phyloP scores from a whole-genome alignment of 2,113 vertebrate species.

The Centrocercus urophasianus region DNA sequence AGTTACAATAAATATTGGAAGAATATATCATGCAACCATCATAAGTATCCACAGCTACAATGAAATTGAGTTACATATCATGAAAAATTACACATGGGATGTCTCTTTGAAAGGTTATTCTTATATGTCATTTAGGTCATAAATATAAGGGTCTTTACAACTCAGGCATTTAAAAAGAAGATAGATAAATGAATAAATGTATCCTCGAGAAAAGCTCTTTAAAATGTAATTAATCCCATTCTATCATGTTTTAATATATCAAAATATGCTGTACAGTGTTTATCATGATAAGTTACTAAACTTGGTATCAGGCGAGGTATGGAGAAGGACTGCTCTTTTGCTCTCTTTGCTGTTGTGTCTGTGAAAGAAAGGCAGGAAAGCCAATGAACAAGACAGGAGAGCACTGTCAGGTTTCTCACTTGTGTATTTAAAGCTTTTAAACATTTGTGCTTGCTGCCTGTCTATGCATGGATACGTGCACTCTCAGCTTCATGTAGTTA shows the following conservation, averaged over 20 bases:
- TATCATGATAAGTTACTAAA: background rate
- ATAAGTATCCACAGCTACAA: background rate
- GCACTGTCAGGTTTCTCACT: background rate
- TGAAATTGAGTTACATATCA: background rate
- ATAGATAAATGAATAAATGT: background rate
- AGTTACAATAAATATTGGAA: slow-evolving; percentile 12
- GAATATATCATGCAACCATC: background rate
- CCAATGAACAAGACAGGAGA: background rate
- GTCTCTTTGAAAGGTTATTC: slow-evolving; percentile 17
- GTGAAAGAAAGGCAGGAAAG: background rate
- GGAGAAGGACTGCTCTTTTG: background rate
- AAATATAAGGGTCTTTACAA: background rate
- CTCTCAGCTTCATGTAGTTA: background rate
- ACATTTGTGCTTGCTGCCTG: background rate
- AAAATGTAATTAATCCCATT: background rate
- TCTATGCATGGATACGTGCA: background rate
- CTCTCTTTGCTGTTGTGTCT: background rate
- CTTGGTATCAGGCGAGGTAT: background rate
- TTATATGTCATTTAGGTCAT: background rate
- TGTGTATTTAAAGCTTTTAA: background rate
- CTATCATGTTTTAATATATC: background rate
- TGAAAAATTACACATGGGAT: slow-evolving; percentile 28
- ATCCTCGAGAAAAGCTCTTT: background rate
- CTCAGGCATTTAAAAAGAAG: background rate
- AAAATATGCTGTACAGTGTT: background rate